Percentiles rank a stretch among this genome's conserved stretches.
These are phyloP conservation scores for Lottia scabra DNA, from an alignment of 2,888 invertebrate genomes.

Conservation along the genomic window DNA sequence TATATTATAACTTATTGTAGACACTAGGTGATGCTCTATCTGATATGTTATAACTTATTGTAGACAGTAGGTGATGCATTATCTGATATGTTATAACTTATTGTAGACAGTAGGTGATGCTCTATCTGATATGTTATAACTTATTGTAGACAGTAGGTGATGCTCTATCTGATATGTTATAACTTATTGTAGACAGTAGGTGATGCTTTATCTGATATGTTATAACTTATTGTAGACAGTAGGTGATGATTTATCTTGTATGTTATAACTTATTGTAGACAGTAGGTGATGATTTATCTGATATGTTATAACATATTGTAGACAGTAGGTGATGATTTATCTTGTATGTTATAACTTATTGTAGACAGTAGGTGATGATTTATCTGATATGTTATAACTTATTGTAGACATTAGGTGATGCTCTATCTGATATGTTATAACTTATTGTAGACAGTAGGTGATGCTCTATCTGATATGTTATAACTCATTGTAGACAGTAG, in stretches of 20 bases:
- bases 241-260: conserved; percentile 96
- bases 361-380: conserved; percentile 87
- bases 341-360: conserved; percentile 81
- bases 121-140: conserved; percentile 87
- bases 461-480: conserved; percentile 95
- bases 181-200: conserved; percentile 75
- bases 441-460: conserved; percentile 77
- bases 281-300: conserved; percentile 96
- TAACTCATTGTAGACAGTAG: conserved; percentile 73
- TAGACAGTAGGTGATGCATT: conserved; percentile 90
- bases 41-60: conserved; percentile 78
- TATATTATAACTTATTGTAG: conserved; percentile 75
- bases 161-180: conserved; percentile 93
- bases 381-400: conserved; percentile 86
- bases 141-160: conserved; percentile 80
- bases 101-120: conserved; percentile 85
- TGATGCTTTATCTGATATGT: conserved; percentile 95
- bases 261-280: conserved; percentile 74
- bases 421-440: conserved; percentile 90
- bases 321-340: conserved; percentile 92
- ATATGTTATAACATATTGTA: conserved; percentile 76
- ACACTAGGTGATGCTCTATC: conserved; percentile 94
- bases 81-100: conserved; percentile 83
- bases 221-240: conserved; percentile 73
- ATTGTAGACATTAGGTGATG: conserved; percentile 83